Percentiles rank a stretch among this genome's conserved stretches.
Evolutionary conservation across 1,140 invertebrate species (phyloP).

Genomic region (Helicorthomorpha holstii): DNA sequence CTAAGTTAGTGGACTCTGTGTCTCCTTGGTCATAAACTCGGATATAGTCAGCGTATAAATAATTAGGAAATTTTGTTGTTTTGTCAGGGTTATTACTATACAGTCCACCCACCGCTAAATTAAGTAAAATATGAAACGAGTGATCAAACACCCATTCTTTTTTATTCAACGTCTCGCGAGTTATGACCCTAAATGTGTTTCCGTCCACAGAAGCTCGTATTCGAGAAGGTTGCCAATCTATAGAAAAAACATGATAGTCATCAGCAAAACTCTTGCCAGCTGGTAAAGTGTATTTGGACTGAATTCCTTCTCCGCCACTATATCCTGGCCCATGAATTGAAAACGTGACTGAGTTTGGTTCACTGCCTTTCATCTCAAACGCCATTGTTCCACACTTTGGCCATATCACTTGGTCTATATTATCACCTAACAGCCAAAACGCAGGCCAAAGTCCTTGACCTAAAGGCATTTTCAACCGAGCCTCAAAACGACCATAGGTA

Average conservation of each 20-base stretch:
- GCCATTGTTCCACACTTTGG: conserved; percentile 11
- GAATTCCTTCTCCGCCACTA: not conserved
- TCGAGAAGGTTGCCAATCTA: conserved; percentile 13
- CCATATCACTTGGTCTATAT: conserved; percentile 5
- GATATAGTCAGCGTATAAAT: conserved; percentile 2
- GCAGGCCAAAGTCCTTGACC: conserved; percentile 11
- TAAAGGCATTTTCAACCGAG: conserved; percentile 6
- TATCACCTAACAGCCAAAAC: conserved; percentile 7
- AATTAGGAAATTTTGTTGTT: conserved; percentile 12
- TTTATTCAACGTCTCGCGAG: not conserved
- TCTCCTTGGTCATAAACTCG: conserved; percentile 4
- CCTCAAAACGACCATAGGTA: conserved; percentile 6
- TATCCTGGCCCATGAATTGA: conserved; percentile 2
- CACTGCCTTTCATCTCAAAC: conserved; percentile 7
- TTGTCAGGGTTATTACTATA: conserved; percentile 10
- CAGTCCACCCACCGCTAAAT: conserved; percentile 15
- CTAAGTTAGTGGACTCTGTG: too few species aligned
- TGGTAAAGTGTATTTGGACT: not conserved
- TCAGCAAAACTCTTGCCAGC: not conserved
- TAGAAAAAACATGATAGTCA: conserved; percentile 17
- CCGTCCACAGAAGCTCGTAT: not conserved
- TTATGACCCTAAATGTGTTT: not conserved
- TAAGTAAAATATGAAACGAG: not conserved
- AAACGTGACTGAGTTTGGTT: not conserved
- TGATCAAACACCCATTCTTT: not conserved